Evolutionary conservation across 2,797 vertebrate genomes (phyloP).

Genomic region (Malacoctenus gilli): DNA sequence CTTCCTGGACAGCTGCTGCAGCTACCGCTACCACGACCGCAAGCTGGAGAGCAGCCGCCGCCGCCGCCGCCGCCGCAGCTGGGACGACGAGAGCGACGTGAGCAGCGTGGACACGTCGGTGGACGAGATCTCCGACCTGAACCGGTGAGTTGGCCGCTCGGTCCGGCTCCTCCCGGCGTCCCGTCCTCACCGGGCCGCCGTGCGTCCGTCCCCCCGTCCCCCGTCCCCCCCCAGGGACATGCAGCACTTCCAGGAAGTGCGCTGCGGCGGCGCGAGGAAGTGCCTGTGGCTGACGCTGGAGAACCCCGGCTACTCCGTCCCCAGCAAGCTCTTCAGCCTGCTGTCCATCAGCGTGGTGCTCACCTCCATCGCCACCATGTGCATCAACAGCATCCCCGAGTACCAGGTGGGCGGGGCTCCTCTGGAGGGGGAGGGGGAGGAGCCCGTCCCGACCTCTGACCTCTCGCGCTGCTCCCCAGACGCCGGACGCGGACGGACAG

Average conservation of each 20-base stretch:
- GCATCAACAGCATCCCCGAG: conserved; percentile 95
- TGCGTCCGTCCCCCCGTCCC: neutral
- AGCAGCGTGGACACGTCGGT: conserved; percentile 93
- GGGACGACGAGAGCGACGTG: conserved; percentile 94
- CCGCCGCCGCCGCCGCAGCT: conserved; percentile 85
- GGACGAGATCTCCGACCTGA: conserved; percentile 88
- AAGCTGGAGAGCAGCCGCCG: conserved; percentile 87
- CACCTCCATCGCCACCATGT: conserved; percentile 92
- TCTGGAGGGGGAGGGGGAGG: neutral
- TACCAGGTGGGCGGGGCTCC: conserved; percentile 78
- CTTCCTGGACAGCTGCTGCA: conserved; percentile 95
- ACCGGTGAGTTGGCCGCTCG: conserved; percentile 38
- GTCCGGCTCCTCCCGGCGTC: neutral
- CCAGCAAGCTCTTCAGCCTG: conserved; percentile 96
- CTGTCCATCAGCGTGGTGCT: conserved; percentile 93
- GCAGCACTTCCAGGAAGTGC: conserved; percentile 86
- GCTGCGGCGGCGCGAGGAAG: conserved; percentile 87
- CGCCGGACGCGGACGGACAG: conserved; percentile 79
- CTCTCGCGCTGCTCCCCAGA: conserved; percentile 40
- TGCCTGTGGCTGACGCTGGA: conserved; percentile 97
- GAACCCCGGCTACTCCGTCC: conserved; percentile 97
- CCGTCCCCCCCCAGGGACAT: conserved; percentile 80
- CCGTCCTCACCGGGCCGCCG: too few relatives aligned
- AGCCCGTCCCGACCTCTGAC: too few relatives aligned
- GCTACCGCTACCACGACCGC: conserved; percentile 94